Base-by-base conservation (phyloP, 2,113 vertebrate genomes). In the Eulemur rufifrons region DNA sequence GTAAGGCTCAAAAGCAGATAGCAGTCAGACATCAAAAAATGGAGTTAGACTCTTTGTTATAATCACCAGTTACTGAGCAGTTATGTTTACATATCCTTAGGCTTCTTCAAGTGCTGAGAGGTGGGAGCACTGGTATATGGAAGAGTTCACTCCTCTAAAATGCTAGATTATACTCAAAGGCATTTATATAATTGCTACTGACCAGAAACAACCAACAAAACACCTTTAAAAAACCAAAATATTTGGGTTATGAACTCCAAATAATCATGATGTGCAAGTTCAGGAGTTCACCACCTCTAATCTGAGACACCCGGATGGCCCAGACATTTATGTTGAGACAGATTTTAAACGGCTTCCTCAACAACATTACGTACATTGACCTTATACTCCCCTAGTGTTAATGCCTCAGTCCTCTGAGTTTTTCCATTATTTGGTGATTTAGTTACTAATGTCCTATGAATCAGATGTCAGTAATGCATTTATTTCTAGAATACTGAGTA, bases 401-500 rank as follows among this genome's bases (percentile, higher is more conserved):
- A 89, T 52, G 47, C 45, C 64, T 86, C 73, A 1, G 25, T 85
- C 32, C 91, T 89, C 66, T 74, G 90, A 94, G 61, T 88, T 94
- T 96, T 97, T 91, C 74, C 56, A 80, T 96, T 97, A 95, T 66
- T 82, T 91, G 85, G 81, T 95, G 86, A 97, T 94, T 94, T 94
- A 96, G 96, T 91, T 97, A 94, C 95, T 96, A 96, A 97, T 96
- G 61, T 96, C 61, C 54, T 91, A 25, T 91, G 86, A 96, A 93
- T 92, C 80, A 97, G 25, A 92, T 96, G 87, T 86, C 89, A 94
- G 94, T 66, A 94, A 52, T 88, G 56, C 73, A 82, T 95, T 97
- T 94, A 69, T 88, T 98, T 97, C 90, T 96, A 89, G 66, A 95
- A 92, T 90, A 52, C 68, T 63, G 73, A 97, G 77, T 92, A 92